phyloP scores from a whole-genome alignment of 2,113 vertebrate genomes.

The Noctilio leporinus region DNA sequence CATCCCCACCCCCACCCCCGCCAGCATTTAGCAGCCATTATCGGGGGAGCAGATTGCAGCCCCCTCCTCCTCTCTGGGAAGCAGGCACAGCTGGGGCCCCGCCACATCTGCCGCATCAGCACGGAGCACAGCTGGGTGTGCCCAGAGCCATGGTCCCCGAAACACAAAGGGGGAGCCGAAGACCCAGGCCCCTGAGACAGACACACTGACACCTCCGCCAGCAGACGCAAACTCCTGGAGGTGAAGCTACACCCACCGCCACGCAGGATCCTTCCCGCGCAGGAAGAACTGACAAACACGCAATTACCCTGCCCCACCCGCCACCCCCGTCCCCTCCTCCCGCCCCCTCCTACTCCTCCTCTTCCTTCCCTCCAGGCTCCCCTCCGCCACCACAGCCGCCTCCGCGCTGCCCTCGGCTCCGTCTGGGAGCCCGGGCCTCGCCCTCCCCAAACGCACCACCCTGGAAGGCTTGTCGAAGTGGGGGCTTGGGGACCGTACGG shows the following conservation, averaged over 20 bases:
- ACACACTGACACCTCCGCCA: slow-evolving; percentile 58
- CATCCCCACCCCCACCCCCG: slow-evolving; percentile 30
- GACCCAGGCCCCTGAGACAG: slow-evolving; percentile 44
- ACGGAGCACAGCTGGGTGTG: slow-evolving; percentile 73
- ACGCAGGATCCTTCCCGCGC: slow-evolving; percentile 34
- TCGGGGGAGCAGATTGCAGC: slow-evolving; percentile 71
- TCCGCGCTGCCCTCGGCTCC: background rate
- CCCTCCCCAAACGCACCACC: background rate
- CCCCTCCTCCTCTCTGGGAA: slow-evolving; percentile 57
- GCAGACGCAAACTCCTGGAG: slow-evolving; percentile 43
- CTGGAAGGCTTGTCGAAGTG: background rate
- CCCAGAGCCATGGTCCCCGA: slow-evolving; percentile 48
- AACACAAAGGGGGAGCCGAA: slow-evolving; percentile 25
- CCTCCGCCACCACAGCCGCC: background rate
- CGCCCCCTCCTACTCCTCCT: background rate
- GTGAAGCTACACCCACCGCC: slow-evolving; percentile 53
- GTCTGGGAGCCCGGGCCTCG: background rate
- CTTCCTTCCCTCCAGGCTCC: background rate
- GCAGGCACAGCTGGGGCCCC: slow-evolving; percentile 70
- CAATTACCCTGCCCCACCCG: slow-evolving; percentile 66
- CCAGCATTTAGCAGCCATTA: slow-evolving; percentile 63
- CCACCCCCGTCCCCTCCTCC: slow-evolving; percentile 45
- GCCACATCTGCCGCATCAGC: slow-evolving; percentile 74
- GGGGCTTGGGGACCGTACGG: background rate
- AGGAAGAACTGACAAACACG: slow-evolving; percentile 67